Evolutionary conservation across 2,797 vertebrate genomes (phyloP), one percentile per base, ranked within the genome.

Genomic region (Myotis myotis): DNA sequence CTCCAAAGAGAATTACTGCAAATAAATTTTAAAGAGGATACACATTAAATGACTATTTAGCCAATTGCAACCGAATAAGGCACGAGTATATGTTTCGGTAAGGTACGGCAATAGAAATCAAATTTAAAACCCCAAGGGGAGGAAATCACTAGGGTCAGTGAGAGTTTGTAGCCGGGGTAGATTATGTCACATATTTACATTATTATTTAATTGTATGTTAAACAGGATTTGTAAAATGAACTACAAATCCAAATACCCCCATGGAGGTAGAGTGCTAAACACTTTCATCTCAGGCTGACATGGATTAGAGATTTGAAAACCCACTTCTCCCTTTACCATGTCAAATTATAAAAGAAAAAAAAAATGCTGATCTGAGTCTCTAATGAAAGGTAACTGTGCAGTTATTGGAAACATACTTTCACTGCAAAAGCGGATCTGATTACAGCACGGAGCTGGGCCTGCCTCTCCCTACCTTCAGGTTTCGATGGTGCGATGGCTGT

Each of bases 181-280:
- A 96, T 94, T 95, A 89, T 86, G 78, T 97, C 95, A 96, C 51
- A 97, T 95, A 96, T 96, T 93, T 96, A 96, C 62, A 30, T 97
- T 97, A 97, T 96, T 97, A 94, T 97, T 97, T 97, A 97, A 97
- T 91, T 94, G 93, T 86, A 96, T 94, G 57, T 95, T 97, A 97
- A 97, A 97, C 96, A 74, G 74, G 91, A 97, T 97, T 98, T 97
- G 96, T 87, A 96, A 94, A 92, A 97, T 53, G 90, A 91, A 93
- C 95, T 95, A 83, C 82, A 96, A 98, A 97, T 95, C 91, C 84
- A 88, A 96, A 94, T 93, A 97, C 6, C 92, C 87, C 15, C 38
- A 55, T 80, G 87, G n/a, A 97, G 92, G 86, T 72, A 96, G 84
- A 96, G 79, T 96, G 91, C 87, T 95, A 94, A 76, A 96, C 94